Evolutionary conservation across 2,113 vertebrate species (phyloP).

Genomic region (Tichodroma muraria): DNA sequence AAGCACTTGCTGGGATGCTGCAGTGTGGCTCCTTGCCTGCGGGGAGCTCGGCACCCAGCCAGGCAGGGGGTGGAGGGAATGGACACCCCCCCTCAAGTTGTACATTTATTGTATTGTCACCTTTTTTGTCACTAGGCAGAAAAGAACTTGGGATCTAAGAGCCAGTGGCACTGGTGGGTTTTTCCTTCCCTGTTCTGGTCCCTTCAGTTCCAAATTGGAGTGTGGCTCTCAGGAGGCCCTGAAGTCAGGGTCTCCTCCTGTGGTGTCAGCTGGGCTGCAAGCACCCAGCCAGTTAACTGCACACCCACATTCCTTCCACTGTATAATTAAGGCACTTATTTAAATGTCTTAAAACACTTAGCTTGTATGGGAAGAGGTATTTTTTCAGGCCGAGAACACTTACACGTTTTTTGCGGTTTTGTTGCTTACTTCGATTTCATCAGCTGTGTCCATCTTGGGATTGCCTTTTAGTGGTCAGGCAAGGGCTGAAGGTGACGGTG

Average conservation of each 20-base stretch:
- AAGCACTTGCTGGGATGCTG: background rate
- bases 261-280: background rate
- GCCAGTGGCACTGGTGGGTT: background rate
- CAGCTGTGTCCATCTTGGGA: background rate
- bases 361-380: background rate
- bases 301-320: background rate
- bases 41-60: accelerated
- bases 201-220: background rate
- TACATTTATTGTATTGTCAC: background rate
- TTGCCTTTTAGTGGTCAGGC: background rate
- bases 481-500: background rate
- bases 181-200: background rate
- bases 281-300: background rate
- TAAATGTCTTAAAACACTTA: background rate
- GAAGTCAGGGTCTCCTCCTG: background rate
- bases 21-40: accelerated
- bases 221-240: background rate
- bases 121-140: background rate
- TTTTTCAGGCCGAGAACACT: background rate
- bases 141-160: background rate
- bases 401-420: background rate
- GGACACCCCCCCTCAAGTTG: accelerated
- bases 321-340: background rate
- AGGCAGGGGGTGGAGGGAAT: background rate
- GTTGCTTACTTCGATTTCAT: background rate